Percentiles rank a stretch among this genome's conserved stretches.
Conservation (phyloP, 2,888 invertebrate genomes). For the Sepiola atlantica region DNA sequence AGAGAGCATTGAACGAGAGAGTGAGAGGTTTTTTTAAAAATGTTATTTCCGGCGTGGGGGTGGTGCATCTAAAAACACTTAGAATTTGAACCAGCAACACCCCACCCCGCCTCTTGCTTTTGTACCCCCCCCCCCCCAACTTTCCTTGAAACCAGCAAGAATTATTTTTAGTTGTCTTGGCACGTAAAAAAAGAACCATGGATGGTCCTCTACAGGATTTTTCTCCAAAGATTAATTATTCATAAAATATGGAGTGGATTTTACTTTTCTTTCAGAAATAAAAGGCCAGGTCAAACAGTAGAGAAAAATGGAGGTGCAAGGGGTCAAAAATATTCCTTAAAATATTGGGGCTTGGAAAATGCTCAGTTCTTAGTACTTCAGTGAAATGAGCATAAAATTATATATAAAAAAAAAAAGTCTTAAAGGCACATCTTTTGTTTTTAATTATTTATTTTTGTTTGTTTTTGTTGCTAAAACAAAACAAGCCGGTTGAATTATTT, state of each 20-base stretch:
- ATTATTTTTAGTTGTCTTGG: neutral
- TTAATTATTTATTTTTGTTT: neutral
- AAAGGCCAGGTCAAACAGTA: neutral
- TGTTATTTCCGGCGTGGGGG: neutral
- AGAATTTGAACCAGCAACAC: neutral
- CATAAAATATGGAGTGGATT: neutral
- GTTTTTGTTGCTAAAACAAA: neutral
- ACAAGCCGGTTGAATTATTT: neutral
- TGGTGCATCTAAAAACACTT: neutral
- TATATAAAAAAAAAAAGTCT: neutral
- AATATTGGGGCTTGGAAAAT: neutral
- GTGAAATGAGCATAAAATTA: neutral
- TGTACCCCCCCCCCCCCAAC: neutral
- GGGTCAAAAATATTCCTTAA: neutral
- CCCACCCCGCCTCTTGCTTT: too few species aligned
- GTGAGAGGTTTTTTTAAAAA: neutral
- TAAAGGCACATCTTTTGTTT: conserved; percentile 32
- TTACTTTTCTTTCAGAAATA: neutral
- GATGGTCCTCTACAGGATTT: neutral
- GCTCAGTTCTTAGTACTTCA: neutral
- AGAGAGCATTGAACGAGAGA: neutral
- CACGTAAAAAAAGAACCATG: neutral
- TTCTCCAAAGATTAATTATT: neutral
- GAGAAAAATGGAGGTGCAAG: neutral
- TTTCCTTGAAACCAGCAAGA: neutral